These are phyloP conservation scores for Drosophila sulfurigaster DNA, from an alignment of 1,140 invertebrate species.

Conservation along the genomic window DNA sequence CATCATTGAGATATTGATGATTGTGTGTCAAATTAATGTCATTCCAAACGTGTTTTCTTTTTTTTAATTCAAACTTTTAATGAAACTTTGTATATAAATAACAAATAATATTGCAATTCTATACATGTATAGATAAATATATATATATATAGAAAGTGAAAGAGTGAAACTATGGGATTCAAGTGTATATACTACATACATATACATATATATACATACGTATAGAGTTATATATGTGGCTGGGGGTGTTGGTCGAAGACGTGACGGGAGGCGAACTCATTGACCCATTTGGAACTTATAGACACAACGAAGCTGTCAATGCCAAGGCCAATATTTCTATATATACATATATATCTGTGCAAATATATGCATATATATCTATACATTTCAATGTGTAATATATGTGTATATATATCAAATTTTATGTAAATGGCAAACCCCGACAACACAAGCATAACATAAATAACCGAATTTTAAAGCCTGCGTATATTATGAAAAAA, in stretches of 20 bases:
- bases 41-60: neutral
- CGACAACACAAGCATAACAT: slow-evolving; percentile 37
- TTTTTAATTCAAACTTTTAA: slow-evolving; percentile 11
- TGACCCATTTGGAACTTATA: neutral
- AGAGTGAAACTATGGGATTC: slow-evolving; percentile 29
- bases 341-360: slow-evolving; percentile 41
- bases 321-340: slow-evolving; percentile 21
- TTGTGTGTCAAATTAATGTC: slow-evolving; percentile 1
- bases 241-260: neutral
- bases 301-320: slow-evolving; percentile 33
- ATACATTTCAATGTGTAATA: slow-evolving; percentile 42
- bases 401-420: slow-evolving; percentile 38
- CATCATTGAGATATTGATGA: neutral
- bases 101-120: slow-evolving; percentile 53
- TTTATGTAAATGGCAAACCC: slow-evolving; percentile 48
- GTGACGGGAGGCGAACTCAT: slow-evolving; percentile 2
- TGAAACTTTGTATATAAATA: slow-evolving; percentile 47
- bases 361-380: slow-evolving; percentile 42
- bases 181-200: slow-evolving; percentile 16
- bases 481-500: slow-evolving; percentile 45
- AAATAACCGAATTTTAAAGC: slow-evolving; percentile 72
- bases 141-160: slow-evolving; percentile 14
- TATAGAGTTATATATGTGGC: slow-evolving; percentile 12
- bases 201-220: slow-evolving; percentile 12
- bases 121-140: slow-evolving; percentile 29